Evolutionary conservation across 1,140 invertebrate genomes (phyloP).

Genomic region (Ephestia elutella): DNA sequence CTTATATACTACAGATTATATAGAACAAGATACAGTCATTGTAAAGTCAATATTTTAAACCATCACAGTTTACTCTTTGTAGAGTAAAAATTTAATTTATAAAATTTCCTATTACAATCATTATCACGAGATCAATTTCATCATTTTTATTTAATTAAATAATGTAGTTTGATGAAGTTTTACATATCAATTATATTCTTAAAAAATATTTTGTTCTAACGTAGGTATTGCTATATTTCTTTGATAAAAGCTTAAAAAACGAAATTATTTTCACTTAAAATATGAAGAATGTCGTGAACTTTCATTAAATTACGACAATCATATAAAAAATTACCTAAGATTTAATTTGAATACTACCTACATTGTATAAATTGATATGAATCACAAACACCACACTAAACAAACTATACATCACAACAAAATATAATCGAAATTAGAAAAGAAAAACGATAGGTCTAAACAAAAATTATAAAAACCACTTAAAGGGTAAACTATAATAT

Average conservation of each 20-base stretch:
- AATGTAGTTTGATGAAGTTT: neutral
- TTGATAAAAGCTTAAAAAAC: too few species aligned
- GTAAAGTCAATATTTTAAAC: neutral
- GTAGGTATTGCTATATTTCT: too few species aligned
- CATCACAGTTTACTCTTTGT: neutral
- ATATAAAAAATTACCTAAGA: neutral
- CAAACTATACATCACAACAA: slow-evolving; percentile 16
- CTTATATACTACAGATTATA: neutral
- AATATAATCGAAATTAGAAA: neutral
- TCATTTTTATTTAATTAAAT: neutral
- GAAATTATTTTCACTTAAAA: too few species aligned
- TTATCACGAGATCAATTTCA: neutral
- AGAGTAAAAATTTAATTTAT: neutral
- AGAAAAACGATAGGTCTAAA: slow-evolving; percentile 44
- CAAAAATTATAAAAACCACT: slow-evolving; percentile 49
- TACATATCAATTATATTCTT: neutral
- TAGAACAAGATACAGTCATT: neutral
- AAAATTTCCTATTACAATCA: neutral
- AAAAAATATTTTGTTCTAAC: neutral
- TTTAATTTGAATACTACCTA: slow-evolving; percentile 22
- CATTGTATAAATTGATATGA: slow-evolving; percentile 11
- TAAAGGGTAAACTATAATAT: slow-evolving; percentile 44
- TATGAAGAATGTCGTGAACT: too few species aligned
- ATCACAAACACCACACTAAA: slow-evolving; percentile 18
- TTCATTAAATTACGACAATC: neutral